phyloP scores from a whole-genome alignment of 2,888 invertebrate species.

The Chromoteleia sp. region DNA sequence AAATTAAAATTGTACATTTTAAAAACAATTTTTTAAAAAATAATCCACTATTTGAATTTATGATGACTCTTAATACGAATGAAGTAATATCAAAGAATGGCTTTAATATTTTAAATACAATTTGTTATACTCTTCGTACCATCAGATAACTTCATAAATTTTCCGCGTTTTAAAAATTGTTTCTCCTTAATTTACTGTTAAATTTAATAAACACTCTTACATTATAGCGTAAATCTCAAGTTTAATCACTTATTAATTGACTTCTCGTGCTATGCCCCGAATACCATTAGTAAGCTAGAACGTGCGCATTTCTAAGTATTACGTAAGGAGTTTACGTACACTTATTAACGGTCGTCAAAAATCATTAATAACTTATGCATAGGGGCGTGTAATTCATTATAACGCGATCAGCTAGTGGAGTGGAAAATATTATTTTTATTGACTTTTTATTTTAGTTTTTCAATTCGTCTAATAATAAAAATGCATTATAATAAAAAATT shows the following conservation, averaged over 20 bases:
- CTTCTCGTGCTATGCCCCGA: conserved; percentile 53
- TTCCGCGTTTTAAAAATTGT: conserved; percentile 73
- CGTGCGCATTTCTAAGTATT: conserved; percentile 55
- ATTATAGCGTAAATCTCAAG: conserved; percentile 61
- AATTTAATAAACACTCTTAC: conserved; percentile 79
- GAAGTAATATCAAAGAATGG: not conserved
- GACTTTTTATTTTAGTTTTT: too few relatives aligned
- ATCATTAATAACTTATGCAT: conserved; percentile 53
- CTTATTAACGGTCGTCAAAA: conserved; percentile 51
- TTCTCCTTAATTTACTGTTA: conserved; percentile 73
- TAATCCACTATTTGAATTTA: conserved; percentile 17
- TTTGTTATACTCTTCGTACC: conserved; percentile 13
- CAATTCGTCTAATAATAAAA: too few relatives aligned
- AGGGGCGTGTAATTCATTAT: conserved; percentile 16
- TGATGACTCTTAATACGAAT: not conserved
- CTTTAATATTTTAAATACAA: conserved; percentile 5
- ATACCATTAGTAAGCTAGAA: conserved; percentile 58
- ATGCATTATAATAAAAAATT: too few relatives aligned
- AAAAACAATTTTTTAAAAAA: too few relatives aligned
- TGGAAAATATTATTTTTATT: conserved; percentile 12
- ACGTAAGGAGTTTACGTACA: conserved; percentile 58
- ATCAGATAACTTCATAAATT: conserved; percentile 13
- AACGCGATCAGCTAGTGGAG: not conserved
- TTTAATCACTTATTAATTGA: conserved; percentile 65
- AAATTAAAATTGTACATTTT: too few relatives aligned